These are phyloP conservation scores for Altica lythri DNA, from an alignment of 2,888 invertebrate species.

Conservation along the genomic window DNA sequence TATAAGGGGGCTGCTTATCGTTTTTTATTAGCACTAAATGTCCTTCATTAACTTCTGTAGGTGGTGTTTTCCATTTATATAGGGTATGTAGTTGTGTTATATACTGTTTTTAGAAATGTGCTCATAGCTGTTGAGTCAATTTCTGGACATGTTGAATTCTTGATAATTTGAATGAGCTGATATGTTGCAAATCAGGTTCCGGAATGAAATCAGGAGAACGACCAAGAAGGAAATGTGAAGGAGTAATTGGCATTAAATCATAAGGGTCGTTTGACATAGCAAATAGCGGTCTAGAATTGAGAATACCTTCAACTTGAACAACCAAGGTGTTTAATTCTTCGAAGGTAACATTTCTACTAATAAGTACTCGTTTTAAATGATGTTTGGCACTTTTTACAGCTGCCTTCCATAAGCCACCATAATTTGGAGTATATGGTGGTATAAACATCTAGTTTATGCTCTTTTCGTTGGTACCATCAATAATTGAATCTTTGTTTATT, in stretches of 20 bases:
- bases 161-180: background rate
- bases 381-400: conserved; percentile 24
- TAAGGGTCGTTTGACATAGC: background rate
- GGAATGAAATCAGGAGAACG: background rate
- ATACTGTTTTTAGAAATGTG: background rate
- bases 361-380: background rate
- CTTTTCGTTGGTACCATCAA: background rate
- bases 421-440: conserved; percentile 35
- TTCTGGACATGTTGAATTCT: background rate
- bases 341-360: conserved; percentile 2
- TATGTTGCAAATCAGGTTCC: background rate
- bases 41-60: background rate
- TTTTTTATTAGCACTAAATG: conserved; percentile 2
- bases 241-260: background rate
- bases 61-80: background rate
- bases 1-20: background rate
- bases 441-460: conserved; percentile 31
- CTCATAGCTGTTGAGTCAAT: background rate
- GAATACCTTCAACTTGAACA: background rate
- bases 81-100: background rate
- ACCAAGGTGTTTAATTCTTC: background rate
- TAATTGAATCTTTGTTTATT: background rate
- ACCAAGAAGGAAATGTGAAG: conserved; percentile 1
- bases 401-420: conserved; percentile 35
- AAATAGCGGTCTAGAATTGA: conserved; percentile 2